Base-by-base conservation (phyloP, 2,113 vertebrate genomes). In the Oncorhynchus mykiss region DNA sequence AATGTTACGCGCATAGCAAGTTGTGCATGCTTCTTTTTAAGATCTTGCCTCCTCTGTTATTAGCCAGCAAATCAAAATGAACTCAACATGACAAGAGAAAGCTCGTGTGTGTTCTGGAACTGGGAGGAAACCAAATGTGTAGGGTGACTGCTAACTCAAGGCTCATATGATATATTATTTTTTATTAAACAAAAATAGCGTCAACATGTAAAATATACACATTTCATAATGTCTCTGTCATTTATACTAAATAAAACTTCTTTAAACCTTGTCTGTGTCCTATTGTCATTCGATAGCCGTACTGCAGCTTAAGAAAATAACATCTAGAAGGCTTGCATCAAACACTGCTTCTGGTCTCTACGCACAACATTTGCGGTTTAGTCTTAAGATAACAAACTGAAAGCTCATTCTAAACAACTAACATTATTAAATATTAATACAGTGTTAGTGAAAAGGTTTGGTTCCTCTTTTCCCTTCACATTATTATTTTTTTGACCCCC, bases 141-240 rank as follows among this genome's bases (percentile, higher is more conserved):
- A 92, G 95, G 87, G 94, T 95, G 95, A 94, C 93, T 93, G 95
- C 95, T 96, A 95, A 97, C 94, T 92, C 95, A 97, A 93, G 93
- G 94, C 95, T 93, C 80, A 95, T 92, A 94, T 97, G 95, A 96
- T 96, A 96, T 94, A 97, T 84, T 95, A 89, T 93, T 87, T 87
- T 87, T 90, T 87, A 83, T 91, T 87, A 91, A 92, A 95, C 93
- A 96, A 95, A 97, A 97, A 96, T 97, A 97, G 95, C 95, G 94
- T 99, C 93, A 95, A 95, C 96, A 96, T 98, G 96, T 97, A 98
- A 94, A 94, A 94, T 94, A 93, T 94, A 94, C 89, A 93, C 89
- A 94, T 86, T 83, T 92, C 91, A 95, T 90, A 96, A 96, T 93
- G 94, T 92, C 90, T 93, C 90, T 90, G 76, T 91, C 91, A 91